Evolutionary conservation across 2,797 vertebrate species (phyloP).

Genomic region (Peromyscus aztecus): DNA sequence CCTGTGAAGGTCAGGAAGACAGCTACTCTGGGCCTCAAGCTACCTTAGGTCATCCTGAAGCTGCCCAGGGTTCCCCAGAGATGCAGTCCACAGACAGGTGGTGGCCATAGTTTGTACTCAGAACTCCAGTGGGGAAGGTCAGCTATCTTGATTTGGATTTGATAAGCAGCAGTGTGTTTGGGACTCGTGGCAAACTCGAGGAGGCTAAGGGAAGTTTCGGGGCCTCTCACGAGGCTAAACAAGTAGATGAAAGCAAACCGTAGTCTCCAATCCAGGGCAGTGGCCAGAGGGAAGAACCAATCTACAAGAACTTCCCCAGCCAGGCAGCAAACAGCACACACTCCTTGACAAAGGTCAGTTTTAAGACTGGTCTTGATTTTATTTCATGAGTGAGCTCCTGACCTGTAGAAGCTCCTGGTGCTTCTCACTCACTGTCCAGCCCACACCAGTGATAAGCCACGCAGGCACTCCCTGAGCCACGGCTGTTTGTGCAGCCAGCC

Average conservation of each 20-base stretch:
- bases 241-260: neutral
- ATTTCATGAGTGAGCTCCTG: neutral
- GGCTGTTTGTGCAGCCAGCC: neutral
- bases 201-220: neutral
- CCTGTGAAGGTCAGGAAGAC: neutral
- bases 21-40: neutral
- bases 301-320: neutral
- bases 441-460: neutral
- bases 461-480: neutral
- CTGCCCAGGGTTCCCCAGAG: neutral
- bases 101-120: fast-evolving
- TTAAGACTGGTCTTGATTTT: neutral
- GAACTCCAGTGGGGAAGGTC: neutral
- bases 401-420: neutral
- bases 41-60: neutral
- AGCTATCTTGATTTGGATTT: neutral
- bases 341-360: neutral
- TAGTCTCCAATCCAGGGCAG: neutral
- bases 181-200: neutral
- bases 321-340: neutral
- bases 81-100: neutral
- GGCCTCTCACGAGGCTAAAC: neutral
- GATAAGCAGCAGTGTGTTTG: neutral
- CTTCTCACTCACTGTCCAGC: neutral
- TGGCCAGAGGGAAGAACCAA: neutral